A percentile compares a stretch with the other conserved stretches of the same genome.
phyloP scores from a whole-genome alignment of 2,113 vertebrate species.

The Vicugna pacos region DNA sequence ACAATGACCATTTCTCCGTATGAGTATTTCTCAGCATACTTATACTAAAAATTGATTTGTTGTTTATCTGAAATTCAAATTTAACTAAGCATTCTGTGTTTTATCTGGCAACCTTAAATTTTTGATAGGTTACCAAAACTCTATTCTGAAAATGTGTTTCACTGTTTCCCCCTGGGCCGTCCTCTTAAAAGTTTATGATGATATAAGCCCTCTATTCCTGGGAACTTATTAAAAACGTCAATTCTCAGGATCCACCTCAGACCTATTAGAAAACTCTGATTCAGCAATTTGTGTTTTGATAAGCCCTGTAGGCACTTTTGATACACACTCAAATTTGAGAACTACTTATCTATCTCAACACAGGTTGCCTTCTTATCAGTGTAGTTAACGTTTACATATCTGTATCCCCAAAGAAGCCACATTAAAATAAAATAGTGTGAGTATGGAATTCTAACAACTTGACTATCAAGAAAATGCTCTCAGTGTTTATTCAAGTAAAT shows the following conservation, averaged over 20 bases:
- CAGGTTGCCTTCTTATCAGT: not conserved
- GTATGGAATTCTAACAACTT: conserved; percentile 10
- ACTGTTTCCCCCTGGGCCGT: not conserved
- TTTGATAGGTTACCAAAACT: not conserved
- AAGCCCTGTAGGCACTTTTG: not conserved
- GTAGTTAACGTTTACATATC: not conserved
- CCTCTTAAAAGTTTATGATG: not conserved
- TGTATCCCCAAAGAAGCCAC: not conserved
- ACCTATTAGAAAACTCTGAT: not conserved
- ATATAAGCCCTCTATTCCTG: not conserved
- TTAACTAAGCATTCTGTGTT: not conserved
- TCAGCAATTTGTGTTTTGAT: not conserved
- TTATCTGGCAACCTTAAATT: conserved; percentile 4
- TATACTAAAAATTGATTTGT: not conserved
- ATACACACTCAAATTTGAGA: not conserved
- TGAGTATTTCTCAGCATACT: not conserved
- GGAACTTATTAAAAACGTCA: not conserved
- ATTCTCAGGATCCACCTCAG: not conserved
- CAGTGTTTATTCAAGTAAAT: not conserved
- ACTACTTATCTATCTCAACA: not conserved
- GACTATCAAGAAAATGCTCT: not conserved
- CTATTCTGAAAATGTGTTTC: not conserved
- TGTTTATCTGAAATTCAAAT: conserved; percentile 27
- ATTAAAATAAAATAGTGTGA: not conserved
- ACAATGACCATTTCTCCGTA: not conserved